Evolutionary conservation across 2,888 invertebrate species (phyloP), one percentile per base, ranked within the genome.

Genomic region (Hyles lineata): DNA sequence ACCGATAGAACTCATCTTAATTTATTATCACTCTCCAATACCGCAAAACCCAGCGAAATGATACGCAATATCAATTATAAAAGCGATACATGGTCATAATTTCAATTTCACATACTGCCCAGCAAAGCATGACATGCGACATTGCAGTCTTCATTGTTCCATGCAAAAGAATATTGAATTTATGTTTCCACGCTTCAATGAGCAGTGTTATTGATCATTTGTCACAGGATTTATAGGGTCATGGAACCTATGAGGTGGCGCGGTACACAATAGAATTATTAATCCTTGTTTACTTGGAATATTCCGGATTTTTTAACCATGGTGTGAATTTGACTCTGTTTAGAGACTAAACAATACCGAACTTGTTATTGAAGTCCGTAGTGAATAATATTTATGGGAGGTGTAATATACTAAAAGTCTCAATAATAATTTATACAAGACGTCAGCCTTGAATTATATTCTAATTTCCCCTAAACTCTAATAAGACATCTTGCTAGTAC

Each of bases 121-220:
- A 80, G 29, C 74, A 77, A 77, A 79, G 80, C 83, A 76, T 82
- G 74, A 78, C 87, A 85, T 87, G 86, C 82, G 79, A 82, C 80
- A 80, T 82, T 80, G 80, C 82, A 81, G 77, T 77, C 72, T 79
- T 82, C 82, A 85, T 88, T 88, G 88, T 88, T 81, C 76, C 77
- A 76, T 79, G 85, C 83, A 84, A 85, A 85, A 84, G 79, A 81
- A 86, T 88, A 86, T 87, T 82, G 82, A 88, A 88, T 89, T 85
- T 84, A 85, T 87, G 83, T 81, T 82, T 87, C 86, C 86, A 87
- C 87, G 84, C 84, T 85, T 85, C 83, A 86, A 86, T 79, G 83
- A 84, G 81, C 77, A 75, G 78, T 82, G 83, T 87, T 87, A 85
- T 86, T 80, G 76, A 75, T 75, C 84, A 81, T 86, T 88, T 85